phyloP scores from a whole-genome alignment of 2,797 vertebrate genomes.

The Discoglossus pictus region DNA sequence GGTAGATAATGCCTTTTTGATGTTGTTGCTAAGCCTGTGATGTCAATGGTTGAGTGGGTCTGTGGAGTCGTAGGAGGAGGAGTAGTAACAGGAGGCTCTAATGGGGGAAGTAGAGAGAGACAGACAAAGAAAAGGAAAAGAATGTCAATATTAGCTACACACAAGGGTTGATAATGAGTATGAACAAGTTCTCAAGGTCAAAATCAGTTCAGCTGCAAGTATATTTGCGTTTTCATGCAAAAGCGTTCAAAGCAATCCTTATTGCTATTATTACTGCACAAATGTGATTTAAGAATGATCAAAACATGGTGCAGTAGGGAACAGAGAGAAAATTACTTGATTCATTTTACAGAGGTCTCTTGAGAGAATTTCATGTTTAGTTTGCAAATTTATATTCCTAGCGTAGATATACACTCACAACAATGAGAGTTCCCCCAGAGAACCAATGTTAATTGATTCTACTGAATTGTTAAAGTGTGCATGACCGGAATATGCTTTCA shows the following conservation, averaged over 20 bases:
- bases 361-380: no score
- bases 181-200: neutral
- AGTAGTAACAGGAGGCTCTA: conserved; percentile 92
- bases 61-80: conserved; percentile 81
- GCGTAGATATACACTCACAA: no score
- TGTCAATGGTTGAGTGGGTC: conserved; percentile 74
- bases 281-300: no score
- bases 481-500: no score
- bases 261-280: no score
- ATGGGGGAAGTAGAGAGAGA: conserved; percentile 82
- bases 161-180: conserved; percentile 13
- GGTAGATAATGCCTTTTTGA: conserved; percentile 76
- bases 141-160: conserved; percentile 92
- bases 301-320: no score
- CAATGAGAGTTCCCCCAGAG: no score
- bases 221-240: neutral
- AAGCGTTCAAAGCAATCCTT: neutral
- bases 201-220: conserved; percentile 1
- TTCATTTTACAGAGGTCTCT: no score
- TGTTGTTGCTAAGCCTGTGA: conserved; percentile 75
- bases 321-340: no score
- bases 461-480: no score
- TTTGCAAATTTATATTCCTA: no score
- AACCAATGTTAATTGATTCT: no score
- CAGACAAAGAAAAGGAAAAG: conserved; percentile 92